Evolutionary conservation across 2,113 vertebrate species (phyloP).

Genomic region (Rhinolophus ferrumequinum): DNA sequence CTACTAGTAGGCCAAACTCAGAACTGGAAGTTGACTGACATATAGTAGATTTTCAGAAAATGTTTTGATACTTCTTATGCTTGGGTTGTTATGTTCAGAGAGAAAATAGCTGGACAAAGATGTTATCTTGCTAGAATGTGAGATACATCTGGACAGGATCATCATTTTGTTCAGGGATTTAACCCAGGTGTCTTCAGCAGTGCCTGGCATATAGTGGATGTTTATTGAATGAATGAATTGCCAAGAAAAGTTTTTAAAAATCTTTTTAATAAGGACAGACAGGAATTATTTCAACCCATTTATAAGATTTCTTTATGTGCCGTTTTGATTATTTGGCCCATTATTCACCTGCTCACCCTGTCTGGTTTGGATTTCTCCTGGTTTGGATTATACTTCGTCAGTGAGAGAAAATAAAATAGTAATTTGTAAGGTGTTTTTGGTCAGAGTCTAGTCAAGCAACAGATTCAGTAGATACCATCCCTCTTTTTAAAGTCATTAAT

Average conservation of each 20-base stretch:
- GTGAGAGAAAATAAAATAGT: not conserved
- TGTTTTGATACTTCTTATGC: not conserved
- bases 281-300: not conserved
- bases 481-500: not conserved
- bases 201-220: not conserved
- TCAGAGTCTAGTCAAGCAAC: not conserved
- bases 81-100: not conserved
- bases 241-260: not conserved
- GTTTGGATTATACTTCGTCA: not conserved
- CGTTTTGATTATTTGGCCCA: not conserved
- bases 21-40: not conserved
- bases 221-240: not conserved
- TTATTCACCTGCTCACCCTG: not conserved
- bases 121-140: not conserved
- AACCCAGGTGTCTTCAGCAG: not conserved
- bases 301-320: not conserved
- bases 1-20: not conserved
- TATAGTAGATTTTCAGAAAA: slow-evolving; percentile 12
- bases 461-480: not conserved
- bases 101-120: not conserved
- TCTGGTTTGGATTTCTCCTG: not conserved
- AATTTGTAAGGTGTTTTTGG: not conserved
- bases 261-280: not conserved
- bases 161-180: not conserved
- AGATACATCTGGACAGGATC: not conserved